Conservation (phyloP, 2,797 vertebrate species). For the Margarornis squamiger region DNA sequence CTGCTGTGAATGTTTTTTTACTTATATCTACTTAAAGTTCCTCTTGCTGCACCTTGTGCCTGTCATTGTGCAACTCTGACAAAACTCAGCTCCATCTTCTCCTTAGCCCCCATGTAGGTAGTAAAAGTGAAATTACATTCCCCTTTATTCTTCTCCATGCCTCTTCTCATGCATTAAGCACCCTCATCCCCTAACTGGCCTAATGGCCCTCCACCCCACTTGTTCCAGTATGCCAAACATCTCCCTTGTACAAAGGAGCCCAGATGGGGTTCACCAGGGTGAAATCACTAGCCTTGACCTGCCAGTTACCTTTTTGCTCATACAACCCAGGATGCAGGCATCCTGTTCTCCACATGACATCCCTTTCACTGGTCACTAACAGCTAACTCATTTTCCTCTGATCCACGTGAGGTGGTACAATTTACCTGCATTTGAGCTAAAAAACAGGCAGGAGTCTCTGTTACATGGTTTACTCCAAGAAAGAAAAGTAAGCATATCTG, state of each 20-base stretch:
- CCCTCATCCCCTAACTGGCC: background rate
- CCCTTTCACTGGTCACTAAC: background rate
- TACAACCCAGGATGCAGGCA: background rate
- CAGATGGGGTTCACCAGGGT: background rate
- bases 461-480: background rate
- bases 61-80: background rate
- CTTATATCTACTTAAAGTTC: background rate
- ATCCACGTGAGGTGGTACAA: background rate
- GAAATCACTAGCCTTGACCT: background rate
- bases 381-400: background rate
- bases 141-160: background rate
- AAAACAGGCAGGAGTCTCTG: rapidly evolving
- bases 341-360: background rate
- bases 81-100: background rate
- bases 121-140: background rate
- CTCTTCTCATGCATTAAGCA: background rate
- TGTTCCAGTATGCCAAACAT: background rate
- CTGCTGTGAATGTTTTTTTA: background rate
- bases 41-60: background rate
- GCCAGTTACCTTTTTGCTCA: background rate
- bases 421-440: background rate
- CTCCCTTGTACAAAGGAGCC: background rate
- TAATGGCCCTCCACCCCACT: background rate
- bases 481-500: background rate
- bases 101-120: background rate